Percentiles rank a stretch among this genome's conserved stretches.
Evolutionary conservation across 1,140 invertebrate genomes (phyloP).

Genomic region (Drosophila cardini): DNA sequence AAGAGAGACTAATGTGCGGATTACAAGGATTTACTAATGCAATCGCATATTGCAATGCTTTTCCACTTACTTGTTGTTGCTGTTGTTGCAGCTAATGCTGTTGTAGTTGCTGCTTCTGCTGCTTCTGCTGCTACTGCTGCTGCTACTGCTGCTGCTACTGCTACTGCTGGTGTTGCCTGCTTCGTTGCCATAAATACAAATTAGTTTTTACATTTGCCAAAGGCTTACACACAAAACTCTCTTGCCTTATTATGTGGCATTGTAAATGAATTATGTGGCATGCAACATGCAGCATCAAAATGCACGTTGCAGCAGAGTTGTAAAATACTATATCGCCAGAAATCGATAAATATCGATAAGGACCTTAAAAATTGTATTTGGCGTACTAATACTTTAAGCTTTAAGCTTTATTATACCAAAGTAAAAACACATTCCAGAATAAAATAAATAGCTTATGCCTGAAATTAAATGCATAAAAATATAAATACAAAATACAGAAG

Average conservation of each 20-base stretch:
- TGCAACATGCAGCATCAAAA: neutral
- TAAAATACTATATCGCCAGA: neutral
- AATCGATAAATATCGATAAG: no score
- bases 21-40: slow-evolving; percentile 80
- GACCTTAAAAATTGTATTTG: no score
- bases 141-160: neutral
- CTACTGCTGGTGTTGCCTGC: slow-evolving; percentile 3
- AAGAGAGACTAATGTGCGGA: slow-evolving; percentile 75
- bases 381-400: no score
- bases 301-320: neutral
- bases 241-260: slow-evolving; percentile 33
- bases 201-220: slow-evolving; percentile 61
- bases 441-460: no score
- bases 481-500: no score
- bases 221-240: slow-evolving; percentile 17
- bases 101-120: slow-evolving; percentile 4
- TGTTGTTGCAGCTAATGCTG: neutral
- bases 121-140: neutral
- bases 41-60: slow-evolving; percentile 62
- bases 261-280: slow-evolving; percentile 16
- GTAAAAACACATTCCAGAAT: no score
- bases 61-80: neutral
- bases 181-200: slow-evolving; percentile 64
- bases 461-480: no score
- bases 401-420: no score